Percentiles rank a stretch among this genome's conserved stretches.
phyloP scores from a whole-genome alignment of 2,113 vertebrate species.

The Serranochromis macrocephalus region DNA sequence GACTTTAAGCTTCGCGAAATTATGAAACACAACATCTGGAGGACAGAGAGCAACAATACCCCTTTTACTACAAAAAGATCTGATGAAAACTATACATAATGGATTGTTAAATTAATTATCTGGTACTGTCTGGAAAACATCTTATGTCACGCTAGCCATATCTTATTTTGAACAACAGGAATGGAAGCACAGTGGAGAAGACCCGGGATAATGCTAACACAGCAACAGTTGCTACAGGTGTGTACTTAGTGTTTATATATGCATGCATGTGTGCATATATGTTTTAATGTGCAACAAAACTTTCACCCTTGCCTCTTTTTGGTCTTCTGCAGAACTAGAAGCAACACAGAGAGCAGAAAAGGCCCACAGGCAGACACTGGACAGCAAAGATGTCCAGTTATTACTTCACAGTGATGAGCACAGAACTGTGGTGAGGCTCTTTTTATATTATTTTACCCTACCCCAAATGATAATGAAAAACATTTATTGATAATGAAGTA shows the following conservation, averaged over 20 bases:
- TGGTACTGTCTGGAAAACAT: neutral
- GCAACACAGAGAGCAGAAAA: conserved; percentile 6
- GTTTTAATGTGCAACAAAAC: neutral
- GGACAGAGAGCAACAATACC: neutral
- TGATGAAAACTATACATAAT: neutral
- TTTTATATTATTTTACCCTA: neutral
- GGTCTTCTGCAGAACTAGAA: conserved; percentile 29
- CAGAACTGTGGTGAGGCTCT: conserved; percentile 56
- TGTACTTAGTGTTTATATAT: neutral
- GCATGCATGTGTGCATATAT: neutral
- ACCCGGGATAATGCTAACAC: neutral
- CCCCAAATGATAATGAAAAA: neutral
- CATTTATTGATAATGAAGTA: neutral
- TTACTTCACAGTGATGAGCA: conserved; percentile 11
- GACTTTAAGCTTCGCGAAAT: neutral
- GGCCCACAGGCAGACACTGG: neutral
- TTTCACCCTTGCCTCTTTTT: neutral
- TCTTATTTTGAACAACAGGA: conserved; percentile 49
- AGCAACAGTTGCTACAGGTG: conserved; percentile 38
- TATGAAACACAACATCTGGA: neutral
- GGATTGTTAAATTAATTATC: neutral
- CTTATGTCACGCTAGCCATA: neutral
- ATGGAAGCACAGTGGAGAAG: conserved; percentile 24
- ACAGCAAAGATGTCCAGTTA: neutral
- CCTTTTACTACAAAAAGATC: neutral